Conservation (phyloP, 2,113 vertebrate species). For the Peromyscus californicus region DNA sequence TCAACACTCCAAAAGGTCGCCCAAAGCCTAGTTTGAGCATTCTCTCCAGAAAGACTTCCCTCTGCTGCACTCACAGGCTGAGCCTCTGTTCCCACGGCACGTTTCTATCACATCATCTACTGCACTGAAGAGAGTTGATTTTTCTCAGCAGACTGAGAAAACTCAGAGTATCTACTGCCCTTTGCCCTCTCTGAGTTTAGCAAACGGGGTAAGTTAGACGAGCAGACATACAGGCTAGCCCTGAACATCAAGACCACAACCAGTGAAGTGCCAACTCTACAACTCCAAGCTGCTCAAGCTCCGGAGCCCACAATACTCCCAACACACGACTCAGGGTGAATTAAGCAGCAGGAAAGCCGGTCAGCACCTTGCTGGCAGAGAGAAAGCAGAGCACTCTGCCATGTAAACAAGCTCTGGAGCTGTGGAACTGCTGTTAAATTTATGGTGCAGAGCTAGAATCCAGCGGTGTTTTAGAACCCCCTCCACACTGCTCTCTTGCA, state of each 20-base stretch:
- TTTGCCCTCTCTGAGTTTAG: background rate
- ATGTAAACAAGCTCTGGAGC: background rate
- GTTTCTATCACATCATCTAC: background rate
- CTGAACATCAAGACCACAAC: background rate
- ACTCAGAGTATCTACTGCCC: background rate
- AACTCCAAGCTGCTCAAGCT: background rate
- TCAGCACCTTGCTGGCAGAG: background rate
- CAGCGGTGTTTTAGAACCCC: background rate
- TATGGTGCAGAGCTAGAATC: background rate
- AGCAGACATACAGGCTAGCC: background rate
- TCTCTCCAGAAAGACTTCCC: background rate
- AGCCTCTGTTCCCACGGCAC: background rate
- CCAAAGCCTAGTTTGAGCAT: background rate
- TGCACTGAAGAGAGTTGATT: background rate
- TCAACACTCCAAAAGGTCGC: background rate
- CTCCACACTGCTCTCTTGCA: background rate
- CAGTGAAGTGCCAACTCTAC: background rate
- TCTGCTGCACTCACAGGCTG: background rate
- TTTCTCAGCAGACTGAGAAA: background rate
- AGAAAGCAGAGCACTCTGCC: background rate
- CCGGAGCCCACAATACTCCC: background rate
- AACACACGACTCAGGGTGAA: background rate
- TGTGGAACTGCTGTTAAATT: background rate
- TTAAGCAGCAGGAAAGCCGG: background rate
- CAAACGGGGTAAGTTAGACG: too few relatives aligned